These are phyloP conservation scores for Ericerus pela DNA, from an alignment of 1,140 invertebrate genomes.

Conservation along the genomic window DNA sequence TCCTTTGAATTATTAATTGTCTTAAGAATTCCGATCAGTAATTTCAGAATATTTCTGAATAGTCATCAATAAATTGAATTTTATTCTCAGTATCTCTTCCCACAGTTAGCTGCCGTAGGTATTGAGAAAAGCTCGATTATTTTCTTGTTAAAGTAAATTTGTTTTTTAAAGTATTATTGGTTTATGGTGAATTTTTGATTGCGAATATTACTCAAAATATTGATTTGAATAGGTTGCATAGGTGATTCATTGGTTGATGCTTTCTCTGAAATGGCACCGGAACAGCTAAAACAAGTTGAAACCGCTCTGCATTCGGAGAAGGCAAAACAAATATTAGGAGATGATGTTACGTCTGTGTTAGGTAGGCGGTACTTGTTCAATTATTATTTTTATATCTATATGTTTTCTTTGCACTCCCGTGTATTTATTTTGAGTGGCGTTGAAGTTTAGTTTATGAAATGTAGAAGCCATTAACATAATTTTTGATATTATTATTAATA, in stretches of 20 bases:
- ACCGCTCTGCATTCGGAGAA: constrained; percentile 42
- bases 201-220: not conserved
- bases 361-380: not conserved
- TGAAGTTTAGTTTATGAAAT: no score
- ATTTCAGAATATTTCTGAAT: no score
- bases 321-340: constrained; percentile 41
- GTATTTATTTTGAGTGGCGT: not conserved
- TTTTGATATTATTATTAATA: not conserved
- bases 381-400: not conserved
- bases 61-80: no score
- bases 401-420: not conserved
- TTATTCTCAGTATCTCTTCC: no score
- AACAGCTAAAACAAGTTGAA: constrained; percentile 40
- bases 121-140: no score
- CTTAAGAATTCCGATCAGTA: no score
- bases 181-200: no score
- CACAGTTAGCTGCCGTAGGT: no score
- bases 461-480: no score
- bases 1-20: no score
- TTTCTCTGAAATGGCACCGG: constrained; percentile 41
- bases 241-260: constrained; percentile 33
- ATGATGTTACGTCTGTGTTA: constrained; percentile 31
- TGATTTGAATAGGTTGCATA: constrained; percentile 5
- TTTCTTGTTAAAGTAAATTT: no score
- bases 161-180: no score